A percentile compares a stretch with the other conserved stretches of the same genome.
phyloP scores from a whole-genome alignment of 2,113 vertebrate genomes.

The Tachysurus vachellii region DNA sequence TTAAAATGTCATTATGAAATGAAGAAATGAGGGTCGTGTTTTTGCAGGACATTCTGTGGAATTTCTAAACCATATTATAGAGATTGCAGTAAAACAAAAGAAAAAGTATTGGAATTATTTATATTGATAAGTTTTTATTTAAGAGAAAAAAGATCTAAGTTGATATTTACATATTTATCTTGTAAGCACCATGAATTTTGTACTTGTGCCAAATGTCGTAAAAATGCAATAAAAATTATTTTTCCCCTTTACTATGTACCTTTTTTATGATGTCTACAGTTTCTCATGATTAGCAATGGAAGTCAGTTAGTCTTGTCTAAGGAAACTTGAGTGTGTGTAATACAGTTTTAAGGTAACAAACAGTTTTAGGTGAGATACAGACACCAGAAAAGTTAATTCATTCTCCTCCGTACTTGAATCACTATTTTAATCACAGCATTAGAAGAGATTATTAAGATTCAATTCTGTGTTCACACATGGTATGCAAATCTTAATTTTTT shows the following conservation, averaged over 20 bases:
- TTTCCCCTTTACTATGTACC: conserved; percentile 48
- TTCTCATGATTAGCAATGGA: not conserved
- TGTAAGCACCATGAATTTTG: conserved; percentile 88
- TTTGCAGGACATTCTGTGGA: conserved; percentile 78
- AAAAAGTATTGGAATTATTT: conserved; percentile 71
- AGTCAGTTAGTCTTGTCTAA: not conserved
- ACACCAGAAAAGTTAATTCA: not conserved
- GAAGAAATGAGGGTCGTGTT: conserved; percentile 78
- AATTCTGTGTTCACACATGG: too few relatives aligned
- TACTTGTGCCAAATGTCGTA: conserved; percentile 91
- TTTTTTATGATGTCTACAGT: not conserved
- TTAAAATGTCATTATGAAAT: conserved; percentile 77
- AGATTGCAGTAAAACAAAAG: conserved; percentile 75
- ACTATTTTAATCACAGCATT: not conserved
- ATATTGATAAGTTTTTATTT: conserved; percentile 83
- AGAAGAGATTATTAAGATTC: not conserved
- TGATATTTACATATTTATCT: conserved; percentile 88
- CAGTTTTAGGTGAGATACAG: not conserved
- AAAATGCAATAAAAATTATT: conserved; percentile 89
- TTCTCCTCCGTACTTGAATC: not conserved
- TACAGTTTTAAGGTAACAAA: not conserved
- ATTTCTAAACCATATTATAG: conserved; percentile 81
- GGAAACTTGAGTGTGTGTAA: not conserved
- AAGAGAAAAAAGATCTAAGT: conserved; percentile 75
- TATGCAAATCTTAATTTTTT: too few relatives aligned